A percentile compares a stretch with the other conserved stretches of the same genome.
Evolutionary conservation across 2,797 vertebrate genomes (phyloP).

Genomic region (Trichosurus vulpecula): DNA sequence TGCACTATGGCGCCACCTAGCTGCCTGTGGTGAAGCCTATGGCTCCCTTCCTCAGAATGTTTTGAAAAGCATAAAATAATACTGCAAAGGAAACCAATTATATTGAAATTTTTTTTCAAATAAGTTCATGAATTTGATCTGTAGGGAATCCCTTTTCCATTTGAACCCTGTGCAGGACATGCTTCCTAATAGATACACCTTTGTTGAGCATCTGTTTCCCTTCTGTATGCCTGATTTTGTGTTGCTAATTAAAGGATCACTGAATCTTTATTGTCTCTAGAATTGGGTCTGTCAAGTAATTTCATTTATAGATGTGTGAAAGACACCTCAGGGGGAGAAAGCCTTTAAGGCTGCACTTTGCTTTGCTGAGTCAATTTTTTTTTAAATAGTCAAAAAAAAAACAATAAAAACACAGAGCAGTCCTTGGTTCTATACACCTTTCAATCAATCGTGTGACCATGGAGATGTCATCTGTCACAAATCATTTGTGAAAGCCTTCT

Average conservation of each 20-base stretch:
- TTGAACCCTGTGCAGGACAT: background rate
- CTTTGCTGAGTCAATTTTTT: background rate
- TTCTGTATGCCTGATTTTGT: background rate
- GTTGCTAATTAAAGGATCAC: background rate
- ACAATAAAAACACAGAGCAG: background rate
- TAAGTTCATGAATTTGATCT: background rate
- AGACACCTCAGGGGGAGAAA: constrained; percentile 11
- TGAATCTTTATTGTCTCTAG: background rate
- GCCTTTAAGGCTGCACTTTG: background rate
- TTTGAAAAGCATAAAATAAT: background rate
- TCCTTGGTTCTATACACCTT: background rate
- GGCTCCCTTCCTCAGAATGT: background rate
- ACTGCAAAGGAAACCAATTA: background rate
- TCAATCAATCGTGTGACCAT: background rate
- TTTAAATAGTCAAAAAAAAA: background rate
- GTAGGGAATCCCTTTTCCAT: background rate
- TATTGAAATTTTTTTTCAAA: background rate
- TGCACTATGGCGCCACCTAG: background rate
- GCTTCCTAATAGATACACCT: background rate
- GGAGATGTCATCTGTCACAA: background rate
- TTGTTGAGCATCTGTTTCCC: background rate
- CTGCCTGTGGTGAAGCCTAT: background rate
- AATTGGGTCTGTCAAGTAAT: background rate
- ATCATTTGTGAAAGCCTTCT: background rate
- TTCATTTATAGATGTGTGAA: background rate